These are phyloP conservation scores for Lordiphosa clarofinis DNA, from an alignment of 1,140 invertebrate genomes.

Conservation along the genomic window DNA sequence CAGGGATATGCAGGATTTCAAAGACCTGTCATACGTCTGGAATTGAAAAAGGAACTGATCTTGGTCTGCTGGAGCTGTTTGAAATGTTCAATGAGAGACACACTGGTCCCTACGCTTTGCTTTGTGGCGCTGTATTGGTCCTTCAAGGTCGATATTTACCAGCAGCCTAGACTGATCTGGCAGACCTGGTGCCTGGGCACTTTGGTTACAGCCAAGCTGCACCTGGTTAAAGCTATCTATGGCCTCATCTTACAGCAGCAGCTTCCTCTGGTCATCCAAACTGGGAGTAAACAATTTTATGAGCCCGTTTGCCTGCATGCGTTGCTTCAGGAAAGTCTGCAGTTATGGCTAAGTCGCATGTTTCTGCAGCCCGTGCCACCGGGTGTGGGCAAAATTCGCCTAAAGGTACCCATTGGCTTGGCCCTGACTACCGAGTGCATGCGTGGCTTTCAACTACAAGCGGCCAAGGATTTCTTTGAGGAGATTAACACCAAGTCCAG, in stretches of 20 bases:
- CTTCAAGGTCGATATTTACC: neutral
- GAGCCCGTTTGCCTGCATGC: neutral
- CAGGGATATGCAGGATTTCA: conserved; percentile 1
- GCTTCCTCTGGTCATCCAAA: conserved; percentile 14
- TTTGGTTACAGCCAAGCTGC: conserved; percentile 23
- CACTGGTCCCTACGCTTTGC: neutral
- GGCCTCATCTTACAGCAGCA: conserved; percentile 3
- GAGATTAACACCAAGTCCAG: neutral
- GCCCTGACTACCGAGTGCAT: conserved; percentile 11
- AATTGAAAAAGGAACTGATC: neutral
- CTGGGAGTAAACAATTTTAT: neutral
- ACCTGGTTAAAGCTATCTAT: conserved; percentile 3
- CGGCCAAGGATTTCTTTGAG: conserved; percentile 28
- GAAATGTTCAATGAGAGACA: neutral
- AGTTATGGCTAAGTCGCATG: neutral
- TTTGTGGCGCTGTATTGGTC: conserved; percentile 5
- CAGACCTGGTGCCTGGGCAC: conserved; percentile 3
- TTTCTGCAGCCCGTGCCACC: neutral
- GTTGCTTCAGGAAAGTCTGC: neutral
- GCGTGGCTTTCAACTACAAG: conserved; percentile 33
- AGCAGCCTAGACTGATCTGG: neutral
- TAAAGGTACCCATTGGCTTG: conserved; percentile 4
- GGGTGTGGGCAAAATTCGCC: too few species aligned
- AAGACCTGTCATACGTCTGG: neutral
- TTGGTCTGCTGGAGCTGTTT: neutral